Evolutionary conservation across 1,140 invertebrate genomes (phyloP).

Genomic region (Dendroctonus valens): DNA sequence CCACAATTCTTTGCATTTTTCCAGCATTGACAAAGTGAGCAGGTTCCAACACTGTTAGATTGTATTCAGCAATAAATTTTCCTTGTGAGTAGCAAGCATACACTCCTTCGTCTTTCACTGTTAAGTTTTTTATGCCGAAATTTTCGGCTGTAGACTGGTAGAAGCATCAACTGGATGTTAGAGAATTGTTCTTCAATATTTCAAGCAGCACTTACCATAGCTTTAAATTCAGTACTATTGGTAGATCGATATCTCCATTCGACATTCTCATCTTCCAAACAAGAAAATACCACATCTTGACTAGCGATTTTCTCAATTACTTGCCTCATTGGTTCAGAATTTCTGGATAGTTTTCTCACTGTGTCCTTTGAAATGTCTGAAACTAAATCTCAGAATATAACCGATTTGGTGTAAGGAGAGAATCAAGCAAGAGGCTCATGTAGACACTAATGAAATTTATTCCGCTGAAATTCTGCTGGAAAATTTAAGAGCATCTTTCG

Average conservation of each 20-base stretch:
- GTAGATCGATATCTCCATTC: conserved; percentile 22
- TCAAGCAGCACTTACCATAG: conserved; percentile 3
- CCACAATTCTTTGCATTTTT: conserved; percentile 53
- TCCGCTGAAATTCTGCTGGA: background rate
- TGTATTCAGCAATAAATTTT: conserved; percentile 20
- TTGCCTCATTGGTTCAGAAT: background rate
- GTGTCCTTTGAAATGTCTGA: conserved; percentile 9
- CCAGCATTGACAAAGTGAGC: conserved; percentile 48
- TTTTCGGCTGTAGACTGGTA: conserved; percentile 16
- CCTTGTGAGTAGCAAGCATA: conserved; percentile 29
- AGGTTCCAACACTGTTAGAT: conserved; percentile 29
- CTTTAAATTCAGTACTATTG: conserved; percentile 6
- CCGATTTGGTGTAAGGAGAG: too few relatives aligned
- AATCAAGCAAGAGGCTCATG: too few relatives aligned
- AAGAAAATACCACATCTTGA: conserved; percentile 12
- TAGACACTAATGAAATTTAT: background rate
- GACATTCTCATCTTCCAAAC: conserved; percentile 11
- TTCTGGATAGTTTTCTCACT: background rate
- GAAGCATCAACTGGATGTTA: background rate
- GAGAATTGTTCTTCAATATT: background rate
- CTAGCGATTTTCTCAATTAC: conserved; percentile 4
- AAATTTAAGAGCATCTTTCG: too few relatives aligned
- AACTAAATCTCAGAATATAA: background rate
- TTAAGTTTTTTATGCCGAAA: conserved; percentile 15
- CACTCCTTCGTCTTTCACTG: conserved; percentile 21